phyloP scores from a whole-genome alignment of 2,888 invertebrate genomes.

The Pollenia amentaria region DNA sequence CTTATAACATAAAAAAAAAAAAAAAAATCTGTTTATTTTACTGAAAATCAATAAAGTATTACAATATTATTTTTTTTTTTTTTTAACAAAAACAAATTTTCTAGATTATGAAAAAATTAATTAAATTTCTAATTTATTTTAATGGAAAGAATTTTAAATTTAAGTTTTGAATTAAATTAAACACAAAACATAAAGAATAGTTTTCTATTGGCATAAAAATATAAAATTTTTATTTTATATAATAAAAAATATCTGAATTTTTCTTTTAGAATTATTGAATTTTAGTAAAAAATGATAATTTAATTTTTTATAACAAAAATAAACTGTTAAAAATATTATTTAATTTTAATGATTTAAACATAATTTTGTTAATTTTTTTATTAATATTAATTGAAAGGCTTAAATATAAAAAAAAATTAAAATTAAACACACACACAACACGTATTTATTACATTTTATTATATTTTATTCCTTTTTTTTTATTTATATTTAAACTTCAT shows the following conservation, averaged over 20 bases:
- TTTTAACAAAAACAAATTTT: not conserved
- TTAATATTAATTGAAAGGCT: slow-evolving; percentile 23
- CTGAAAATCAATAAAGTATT: not conserved
- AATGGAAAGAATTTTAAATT: not conserved
- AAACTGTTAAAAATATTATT: slow-evolving; percentile 54
- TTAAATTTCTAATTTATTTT: not conserved
- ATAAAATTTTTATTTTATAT: slow-evolving; percentile 5
- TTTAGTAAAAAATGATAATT: not conserved
- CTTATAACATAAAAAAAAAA: too few species aligned
- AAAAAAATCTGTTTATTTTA: not conserved
- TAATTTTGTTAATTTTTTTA: slow-evolving; percentile 52
- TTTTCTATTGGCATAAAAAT: slow-evolving; percentile 14
- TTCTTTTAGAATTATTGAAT: slow-evolving; percentile 5
- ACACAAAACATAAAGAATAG: not conserved
- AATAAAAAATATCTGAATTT: not conserved
- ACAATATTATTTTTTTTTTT: not conserved
- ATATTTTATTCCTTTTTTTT: slow-evolving; percentile 68
- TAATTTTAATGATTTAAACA: slow-evolving; percentile 43
- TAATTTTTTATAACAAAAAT: not conserved
- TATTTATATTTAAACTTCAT: slow-evolving; percentile 36
- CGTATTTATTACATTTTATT: slow-evolving; percentile 69
- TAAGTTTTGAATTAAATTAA: not conserved
- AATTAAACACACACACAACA: slow-evolving; percentile 51
- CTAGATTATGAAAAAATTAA: not conserved
- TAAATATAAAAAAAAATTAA: slow-evolving; percentile 44